Percentiles rank a stretch among this genome's conserved stretches.
phyloP scores from a whole-genome alignment of 64 coral and sea anemone genomes.

The Catalaphyllia jardinei region DNA sequence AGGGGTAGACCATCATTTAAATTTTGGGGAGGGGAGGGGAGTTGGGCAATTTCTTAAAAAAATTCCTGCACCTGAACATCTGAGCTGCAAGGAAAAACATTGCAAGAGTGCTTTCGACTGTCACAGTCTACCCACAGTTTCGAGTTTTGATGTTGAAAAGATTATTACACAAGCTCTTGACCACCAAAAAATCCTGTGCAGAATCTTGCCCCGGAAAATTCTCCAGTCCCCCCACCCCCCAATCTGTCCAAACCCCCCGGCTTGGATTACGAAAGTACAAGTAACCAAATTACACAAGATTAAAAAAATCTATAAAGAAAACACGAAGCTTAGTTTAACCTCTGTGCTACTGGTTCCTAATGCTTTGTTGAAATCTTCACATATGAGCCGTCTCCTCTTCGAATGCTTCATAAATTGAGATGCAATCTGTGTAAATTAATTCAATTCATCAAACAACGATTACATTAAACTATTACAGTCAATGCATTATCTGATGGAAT shows the following conservation, averaged over 20 bases:
- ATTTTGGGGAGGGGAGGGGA: too few species aligned
- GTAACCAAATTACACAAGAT: background rate
- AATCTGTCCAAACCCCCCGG: too few species aligned
- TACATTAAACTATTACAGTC: background rate
- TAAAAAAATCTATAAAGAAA: background rate
- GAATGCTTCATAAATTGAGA: constrained; percentile 90
- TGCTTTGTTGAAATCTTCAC: constrained; percentile 86
- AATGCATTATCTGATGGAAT: background rate
- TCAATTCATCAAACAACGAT: background rate
- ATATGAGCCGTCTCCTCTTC: constrained; percentile 76
- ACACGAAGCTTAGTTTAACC: constrained; percentile 9
- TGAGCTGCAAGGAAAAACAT: too few species aligned
- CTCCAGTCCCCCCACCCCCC: background rate
- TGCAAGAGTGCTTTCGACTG: too few species aligned
- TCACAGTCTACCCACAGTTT: too few species aligned
- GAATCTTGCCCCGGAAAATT: too few species aligned
- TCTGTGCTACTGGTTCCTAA: constrained; percentile 69
- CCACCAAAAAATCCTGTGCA: too few species aligned
- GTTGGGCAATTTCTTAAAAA: too few species aligned
- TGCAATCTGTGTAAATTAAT: constrained; percentile 56
- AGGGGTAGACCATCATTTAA: too few species aligned
- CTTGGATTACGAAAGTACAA: background rate
- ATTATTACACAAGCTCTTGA: too few species aligned
- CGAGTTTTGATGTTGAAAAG: too few species aligned
- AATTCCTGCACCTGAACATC: too few species aligned